Conservation (phyloP, 2,113 vertebrate species). For the Crotalus helleri region DNA sequence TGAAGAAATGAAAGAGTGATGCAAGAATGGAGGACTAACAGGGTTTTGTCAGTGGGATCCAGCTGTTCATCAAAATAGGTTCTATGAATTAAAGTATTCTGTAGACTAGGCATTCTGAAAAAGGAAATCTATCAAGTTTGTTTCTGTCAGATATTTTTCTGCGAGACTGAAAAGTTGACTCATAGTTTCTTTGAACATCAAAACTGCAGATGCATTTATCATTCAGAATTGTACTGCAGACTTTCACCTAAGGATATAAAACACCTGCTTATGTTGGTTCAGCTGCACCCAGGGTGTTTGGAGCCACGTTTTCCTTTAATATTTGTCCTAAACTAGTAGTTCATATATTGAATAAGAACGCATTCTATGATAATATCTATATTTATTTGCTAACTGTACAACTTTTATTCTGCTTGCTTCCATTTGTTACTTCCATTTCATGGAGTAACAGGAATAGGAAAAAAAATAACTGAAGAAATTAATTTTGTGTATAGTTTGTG, state of each 20-base stretch:
- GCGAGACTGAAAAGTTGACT: neutral
- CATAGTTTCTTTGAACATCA: constrained; percentile 4
- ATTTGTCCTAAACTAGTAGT: neutral
- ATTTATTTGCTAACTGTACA: neutral
- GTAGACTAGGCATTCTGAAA: neutral
- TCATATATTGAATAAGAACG: neutral
- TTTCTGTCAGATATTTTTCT: constrained; percentile 12
- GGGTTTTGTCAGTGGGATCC: neutral
- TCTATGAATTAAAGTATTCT: neutral
- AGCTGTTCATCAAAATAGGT: neutral
- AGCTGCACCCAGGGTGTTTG: neutral
- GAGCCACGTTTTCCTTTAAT: neutral
- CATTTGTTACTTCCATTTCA: neutral
- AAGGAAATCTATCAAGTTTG: neutral
- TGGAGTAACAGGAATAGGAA: neutral
- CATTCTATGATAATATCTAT: neutral
- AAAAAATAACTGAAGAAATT: neutral
- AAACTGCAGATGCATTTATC: constrained; percentile 1
- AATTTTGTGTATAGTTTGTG: neutral
- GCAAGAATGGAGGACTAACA: neutral
- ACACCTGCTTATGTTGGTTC: constrained; percentile 11
- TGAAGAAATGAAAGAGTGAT: neutral
- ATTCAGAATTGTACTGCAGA: constrained; percentile 3
- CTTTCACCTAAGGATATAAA: constrained; percentile 18
- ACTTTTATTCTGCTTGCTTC: neutral